Base-by-base conservation (phyloP, 2,888 invertebrate genomes). In the Pogonocherus hispidulus region DNA sequence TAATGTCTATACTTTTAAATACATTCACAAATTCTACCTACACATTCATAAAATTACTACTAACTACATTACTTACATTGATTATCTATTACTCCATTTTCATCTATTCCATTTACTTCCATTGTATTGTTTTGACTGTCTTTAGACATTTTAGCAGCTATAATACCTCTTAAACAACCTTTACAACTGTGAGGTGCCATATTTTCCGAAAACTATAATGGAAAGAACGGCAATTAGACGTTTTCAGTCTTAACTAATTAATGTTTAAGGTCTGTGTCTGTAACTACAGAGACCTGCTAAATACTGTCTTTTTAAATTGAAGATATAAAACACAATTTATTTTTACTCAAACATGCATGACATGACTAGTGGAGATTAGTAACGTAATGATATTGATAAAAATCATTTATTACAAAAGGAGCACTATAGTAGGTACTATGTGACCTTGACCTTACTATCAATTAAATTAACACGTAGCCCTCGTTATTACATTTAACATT, bases 121-220 rank as follows among this genome's bases (percentile, higher is more conserved):
- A 77, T 79, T 16, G 79, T 70, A 16, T 60, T 52, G 19, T 76
- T 75, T 60, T 79, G 78, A 60, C 71, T 78, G 63, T 74, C 72
- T 68, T 83, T 81, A 14, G 81, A 78, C 83, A 84, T 84, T 72
- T 75, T 82, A 41, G 78, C 73, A 46, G 79, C 80, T 59, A 81
- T 75, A 67, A 80, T 78, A 72, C 77, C 76, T 66, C 81, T 81
- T 69, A 86, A 80, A 81, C 86, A 86, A 77, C 86, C 86, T 80
- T 88, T 88, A 87, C 86, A 87, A 77, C 84, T 86, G 80, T 87
- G 86, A 69, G 88, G 88, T 76, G 87, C 87, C 88, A 89, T 89
- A 37, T 35, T 37, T 22, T 27, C 14, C 49, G 14, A 57, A 20
- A 51, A 70, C 68, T 70, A 23, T 2, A 69, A 69, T 46, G 3